These are phyloP conservation scores for Oostethus manadensis DNA, from an alignment of 2,113 vertebrate species.

Conservation along the genomic window DNA sequence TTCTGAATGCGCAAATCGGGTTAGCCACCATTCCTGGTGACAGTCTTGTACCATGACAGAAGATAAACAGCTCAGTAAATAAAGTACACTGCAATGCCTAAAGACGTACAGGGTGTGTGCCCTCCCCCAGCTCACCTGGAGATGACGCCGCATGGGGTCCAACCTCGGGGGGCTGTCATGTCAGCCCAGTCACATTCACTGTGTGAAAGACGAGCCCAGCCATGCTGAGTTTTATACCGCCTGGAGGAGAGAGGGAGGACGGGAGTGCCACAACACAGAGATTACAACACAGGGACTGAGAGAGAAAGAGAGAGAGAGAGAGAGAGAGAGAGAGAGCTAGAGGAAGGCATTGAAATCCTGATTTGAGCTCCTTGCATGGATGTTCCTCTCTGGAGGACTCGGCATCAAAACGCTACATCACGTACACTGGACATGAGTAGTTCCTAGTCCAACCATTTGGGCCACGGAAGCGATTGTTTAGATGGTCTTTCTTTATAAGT, in stretches of 20 bases:
- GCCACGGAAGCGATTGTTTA: no score
- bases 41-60: no score
- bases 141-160: slow-evolving; percentile 14
- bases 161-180: slow-evolving; percentile 34
- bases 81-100: background rate
- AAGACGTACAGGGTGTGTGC: no score
- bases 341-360: slow-evolving; percentile 29
- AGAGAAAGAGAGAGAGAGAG: slow-evolving; percentile 22
- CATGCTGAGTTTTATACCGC: slow-evolving; percentile 60
- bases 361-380: slow-evolving; percentile 34
- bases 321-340: slow-evolving; percentile 18
- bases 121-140: slow-evolving; percentile 40
- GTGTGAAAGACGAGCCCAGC: slow-evolving; percentile 36
- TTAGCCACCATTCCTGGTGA: no score
- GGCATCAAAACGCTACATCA: background rate
- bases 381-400: slow-evolving; percentile 40
- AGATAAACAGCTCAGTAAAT: background rate
- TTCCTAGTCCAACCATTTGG: no score
- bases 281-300: slow-evolving; percentile 48
- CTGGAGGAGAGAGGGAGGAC: slow-evolving; percentile 18
- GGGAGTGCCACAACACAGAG: slow-evolving; percentile 61
- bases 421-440: no score
- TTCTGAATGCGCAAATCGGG: no score
- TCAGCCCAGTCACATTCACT: slow-evolving; percentile 39
- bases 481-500: no score